Evolutionary conservation across 23 tunicate genomes (phyloP).

Genomic region (Diplosoma virens): DNA sequence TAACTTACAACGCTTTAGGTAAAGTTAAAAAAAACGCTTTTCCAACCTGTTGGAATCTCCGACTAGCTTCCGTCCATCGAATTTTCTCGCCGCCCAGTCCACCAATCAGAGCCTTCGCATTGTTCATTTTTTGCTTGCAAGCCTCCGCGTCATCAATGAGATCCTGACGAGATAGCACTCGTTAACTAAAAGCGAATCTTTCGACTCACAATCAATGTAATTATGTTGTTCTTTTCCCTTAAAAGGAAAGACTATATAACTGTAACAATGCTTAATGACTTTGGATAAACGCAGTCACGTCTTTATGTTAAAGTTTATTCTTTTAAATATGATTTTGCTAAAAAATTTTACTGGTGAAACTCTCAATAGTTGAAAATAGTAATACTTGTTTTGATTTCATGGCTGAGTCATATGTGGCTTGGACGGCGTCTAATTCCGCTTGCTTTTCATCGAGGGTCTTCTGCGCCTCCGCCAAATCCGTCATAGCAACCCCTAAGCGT

Average conservation of each 20-base stretch:
- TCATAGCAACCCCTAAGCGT: slow-evolving; percentile 68
- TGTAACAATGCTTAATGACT: too few relatives aligned
- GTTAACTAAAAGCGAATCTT: too few relatives aligned
- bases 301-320: too few relatives aligned
- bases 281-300: too few relatives aligned
- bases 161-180: too few relatives aligned
- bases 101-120: slow-evolving; percentile 79
- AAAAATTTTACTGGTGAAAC: too few relatives aligned
- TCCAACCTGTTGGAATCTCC: slow-evolving; percentile 77
- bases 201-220: too few relatives aligned
- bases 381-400: slow-evolving; percentile 79
- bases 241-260: too few relatives aligned
- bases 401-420: slow-evolving; percentile 86
- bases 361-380: too few relatives aligned
- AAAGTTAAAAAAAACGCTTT: background rate
- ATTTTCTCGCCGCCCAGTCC: slow-evolving; percentile 93
- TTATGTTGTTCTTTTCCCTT: too few relatives aligned
- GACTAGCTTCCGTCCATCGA: slow-evolving; percentile 85
- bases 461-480: slow-evolving; percentile 84
- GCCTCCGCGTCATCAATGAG: slow-evolving; percentile 96
- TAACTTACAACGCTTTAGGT: background rate
- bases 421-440: slow-evolving; percentile 90
- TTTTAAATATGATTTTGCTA: too few relatives aligned
- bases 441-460: slow-evolving; percentile 72
- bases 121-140: slow-evolving; percentile 93